Base-by-base conservation (phyloP, 1,140 invertebrate species). In the Frieseomelitta varia region DNA sequence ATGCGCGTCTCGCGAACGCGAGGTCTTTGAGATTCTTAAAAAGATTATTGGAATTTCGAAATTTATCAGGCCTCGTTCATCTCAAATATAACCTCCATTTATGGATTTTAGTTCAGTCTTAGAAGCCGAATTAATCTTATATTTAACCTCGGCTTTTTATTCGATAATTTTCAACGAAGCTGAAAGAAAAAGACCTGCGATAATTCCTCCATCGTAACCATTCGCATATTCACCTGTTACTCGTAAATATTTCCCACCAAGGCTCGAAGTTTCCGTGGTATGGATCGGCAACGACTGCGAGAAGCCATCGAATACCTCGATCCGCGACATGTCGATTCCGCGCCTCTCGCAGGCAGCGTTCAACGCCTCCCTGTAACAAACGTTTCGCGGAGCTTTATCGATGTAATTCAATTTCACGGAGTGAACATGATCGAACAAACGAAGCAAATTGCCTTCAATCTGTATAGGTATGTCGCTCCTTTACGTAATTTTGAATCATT, bases 241-340 rank as follows among this genome's bases (percentile, higher is more conserved):
- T 90, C 96, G 95, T 47, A 97, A 95, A 89, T 97, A 96, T 93
- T 96, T 97, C 53, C 97, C 97, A 81, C 96, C 97, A 12, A 97
- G 95, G 90, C 95, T 95, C 39, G 95, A 96, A 56, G 96, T 96
- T 90, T 97, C 96, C 30, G 96, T 96, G 21, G 95, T 95, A 73
- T 95, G 94, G 83, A 95, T 93, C 71, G 95, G 95, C 85, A 96
- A 93, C 74, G 95, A 96, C 75, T 95, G 96, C 90, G 95, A 96
- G 87, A 95, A 97, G 56, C 96, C 96, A 87, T 97, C 97, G 61
- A 96, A 96, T 65, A 97, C 96, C 90, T 97, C 96, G 81, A 97
- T 95, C 47, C 93, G 94, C 55, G 94, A 93, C 55, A 96, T 91
- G 93, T 96, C 96, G 71, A 97, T 94, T 53, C 96, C 96, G 63